Evolutionary conservation across 1,140 invertebrate species (phyloP), one percentile per base, ranked within the genome.

Genomic region (Pteromalus puparum): DNA sequence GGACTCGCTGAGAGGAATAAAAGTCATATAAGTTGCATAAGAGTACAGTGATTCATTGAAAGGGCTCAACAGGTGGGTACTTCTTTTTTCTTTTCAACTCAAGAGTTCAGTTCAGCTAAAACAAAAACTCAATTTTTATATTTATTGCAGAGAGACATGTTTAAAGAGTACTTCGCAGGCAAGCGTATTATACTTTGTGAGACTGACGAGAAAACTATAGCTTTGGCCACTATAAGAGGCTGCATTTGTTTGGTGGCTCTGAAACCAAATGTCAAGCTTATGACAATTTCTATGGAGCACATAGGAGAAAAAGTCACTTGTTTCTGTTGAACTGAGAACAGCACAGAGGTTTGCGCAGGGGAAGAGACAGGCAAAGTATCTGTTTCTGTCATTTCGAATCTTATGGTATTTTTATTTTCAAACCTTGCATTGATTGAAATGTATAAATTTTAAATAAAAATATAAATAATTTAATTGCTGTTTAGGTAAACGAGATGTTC

Each of bases 121-220:
- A n/a, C n/a, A n/a, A n/a, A n/a, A n/a, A n/a, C n/a, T n/a, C n/a
- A n/a, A n/a, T n/a, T n/a, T n/a, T n/a, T n/a, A n/a, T n/a, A n/a
- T n/a, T n/a, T n/a, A n/a, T n/a, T n/a, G n/a, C n/a, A n/a, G n/a
- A n/a, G n/a, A n/a, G n/a, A n/a, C n/a, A n/a, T n/a, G n/a, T n/a
- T n/a, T n/a, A n/a, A n/a, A n/a, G n/a, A n/a, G n/a, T n/a, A n/a
- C n/a, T n/a, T n/a, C n/a, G n/a, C n/a, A n/a, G n/a, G n/a, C n/a
- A n/a, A n/a, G n/a, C n/a, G n/a, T n/a, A n/a, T n/a, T n/a, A n/a
- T n/a, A n/a, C n/a, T n/a, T n/a, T n/a, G n/a, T n/a, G n/a, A n/a
- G n/a, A n/a, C 94, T n/a, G 95, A 97, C 90, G 96, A 97, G 88
- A 96, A 96, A 89, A 94, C 94, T 82, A 94, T 97, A 84, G 95